Evolutionary conservation across 2,888 invertebrate species (phyloP), one percentile per base, ranked within the genome.

Genomic region (Troides aeacus): DNA sequence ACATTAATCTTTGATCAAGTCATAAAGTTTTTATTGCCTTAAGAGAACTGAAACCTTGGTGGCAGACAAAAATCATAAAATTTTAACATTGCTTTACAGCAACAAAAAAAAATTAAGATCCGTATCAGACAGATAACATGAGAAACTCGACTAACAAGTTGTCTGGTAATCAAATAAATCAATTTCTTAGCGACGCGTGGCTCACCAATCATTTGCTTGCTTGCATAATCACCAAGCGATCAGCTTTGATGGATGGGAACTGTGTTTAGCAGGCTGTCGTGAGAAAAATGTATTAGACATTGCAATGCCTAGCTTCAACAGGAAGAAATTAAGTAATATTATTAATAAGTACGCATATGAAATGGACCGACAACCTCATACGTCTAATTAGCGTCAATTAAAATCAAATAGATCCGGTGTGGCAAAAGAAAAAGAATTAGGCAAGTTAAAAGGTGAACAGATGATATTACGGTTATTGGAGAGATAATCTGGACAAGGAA

Each of bases 151-250:
- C 23, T 24, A 71, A 72, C 71, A 53, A 64, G 66, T 64, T 69
- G 67, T 74, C 67, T 61, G 53, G 70, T 71, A 73, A 77, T 73
- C 65, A 53, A 62, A 75, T 80, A 76, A 75, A 78, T 77, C 73
- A 74, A 69, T 64, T 57, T 64, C 74, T 70, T 70, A 68, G 73
- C 72, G 77, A 73, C 79, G 77, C 75, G 75, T 79, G 76, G 78
- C 78, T 80, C 81, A 74, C 73, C 76, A 79, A 81, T 78, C 73
- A 75, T 67, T 56, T 73, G 50, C 21, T 58, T 72, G 77, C 76
- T 73, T 64, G 73, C 75, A 74, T 71, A 75, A 75, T 74, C 75
- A 74, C 69, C 63, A 71, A 68, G 64, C 67, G 69, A 70, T 68
- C n/a, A 68, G 72, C 72, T 74, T 75, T 74, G 75, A 72, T 72